Percentiles rank a stretch among this genome's conserved stretches.
These are phyloP conservation scores for Otis tarda DNA, from an alignment of 2,113 vertebrate genomes.

Conservation along the genomic window DNA sequence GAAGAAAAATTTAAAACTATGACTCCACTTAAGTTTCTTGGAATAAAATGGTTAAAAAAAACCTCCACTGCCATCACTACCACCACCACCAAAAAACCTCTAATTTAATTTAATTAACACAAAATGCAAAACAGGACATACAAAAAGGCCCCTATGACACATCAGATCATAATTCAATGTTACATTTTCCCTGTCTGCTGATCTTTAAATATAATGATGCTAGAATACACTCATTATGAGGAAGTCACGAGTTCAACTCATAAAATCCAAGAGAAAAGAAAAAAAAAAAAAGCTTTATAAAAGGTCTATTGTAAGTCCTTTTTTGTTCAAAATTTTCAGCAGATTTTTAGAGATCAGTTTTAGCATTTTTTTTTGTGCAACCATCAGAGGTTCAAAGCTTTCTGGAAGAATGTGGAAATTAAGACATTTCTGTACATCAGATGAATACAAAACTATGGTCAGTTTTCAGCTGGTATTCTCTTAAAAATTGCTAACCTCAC, in stretches of 20 bases:
- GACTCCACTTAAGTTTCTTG: not conserved
- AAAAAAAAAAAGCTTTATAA: not conserved
- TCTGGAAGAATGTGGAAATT: not conserved
- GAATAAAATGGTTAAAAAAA: not conserved
- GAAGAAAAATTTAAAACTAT: not conserved
- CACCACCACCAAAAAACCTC: not conserved
- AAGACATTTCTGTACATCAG: not conserved
- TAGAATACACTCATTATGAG: not conserved
- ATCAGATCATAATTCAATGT: not conserved
- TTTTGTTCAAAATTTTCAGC: not conserved
- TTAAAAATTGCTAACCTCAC: not conserved
- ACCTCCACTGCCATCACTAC: too few relatives aligned
- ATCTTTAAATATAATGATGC: not conserved
- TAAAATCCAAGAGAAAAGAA: not conserved
- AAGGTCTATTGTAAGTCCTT: fast-evolving
- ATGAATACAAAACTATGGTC: not conserved
- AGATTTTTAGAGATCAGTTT: not conserved
- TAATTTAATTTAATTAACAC: not conserved
- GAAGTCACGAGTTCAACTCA: not conserved
- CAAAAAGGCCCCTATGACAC: not conserved
- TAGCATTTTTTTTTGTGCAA: not conserved
- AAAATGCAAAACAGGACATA: not conserved
- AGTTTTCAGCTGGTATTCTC: not conserved
- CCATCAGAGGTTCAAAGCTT: fast-evolving
- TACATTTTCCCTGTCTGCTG: not conserved